Evolutionary conservation across 2,888 invertebrate genomes (phyloP), one percentile per base, ranked within the genome.

Genomic region (Terebella lapidaria): DNA sequence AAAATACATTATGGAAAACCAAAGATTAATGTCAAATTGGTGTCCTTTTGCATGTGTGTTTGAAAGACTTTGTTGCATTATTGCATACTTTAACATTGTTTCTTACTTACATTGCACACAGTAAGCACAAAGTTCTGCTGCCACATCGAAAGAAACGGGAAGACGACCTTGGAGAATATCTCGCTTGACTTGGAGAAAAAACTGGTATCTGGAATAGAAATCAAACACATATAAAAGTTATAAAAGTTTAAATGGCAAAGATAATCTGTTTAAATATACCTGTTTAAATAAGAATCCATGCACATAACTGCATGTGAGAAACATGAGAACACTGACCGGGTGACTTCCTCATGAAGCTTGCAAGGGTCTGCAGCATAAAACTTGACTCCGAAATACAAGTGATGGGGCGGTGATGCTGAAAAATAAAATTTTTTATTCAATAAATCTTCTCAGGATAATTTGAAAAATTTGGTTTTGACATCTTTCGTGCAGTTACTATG

Each of bases 351-450:
- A 63, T 92, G 85, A 62, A 96, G 85, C 81, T 94, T 94, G 84
- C 94, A 94, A 1, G 95, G 95, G 83, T 96, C 95, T 0, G 92
- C 92, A 1, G 94, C 93, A 82, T 96, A 96, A 82, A 94, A 96
- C 83, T 95, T 95, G 66, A 96, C 94, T 61, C 94, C 94, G 79
- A 96, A 94, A 83, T 95, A 95, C 72, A 95, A 87, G 60, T 91
- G 93, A 81, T 90, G 90, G 30, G 89, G 87, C 60, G 84, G 81
- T 71, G 46, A 22, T 15, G 54, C 66, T 66, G 62, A 30, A 62
- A 53, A 24, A n/a, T n/a, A n/a, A n/a, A n/a, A n/a, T n/a, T n/a
- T n/a, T n/a, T n/a, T n/a, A n/a, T n/a, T n/a, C n/a, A n/a, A n/a
- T n/a, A n/a, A n/a, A n/a, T n/a, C n/a, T n/a, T n/a, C n/a, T n/a